Base-by-base conservation (phyloP, 2,113 vertebrate genomes). In the Apteryx mantelli region DNA sequence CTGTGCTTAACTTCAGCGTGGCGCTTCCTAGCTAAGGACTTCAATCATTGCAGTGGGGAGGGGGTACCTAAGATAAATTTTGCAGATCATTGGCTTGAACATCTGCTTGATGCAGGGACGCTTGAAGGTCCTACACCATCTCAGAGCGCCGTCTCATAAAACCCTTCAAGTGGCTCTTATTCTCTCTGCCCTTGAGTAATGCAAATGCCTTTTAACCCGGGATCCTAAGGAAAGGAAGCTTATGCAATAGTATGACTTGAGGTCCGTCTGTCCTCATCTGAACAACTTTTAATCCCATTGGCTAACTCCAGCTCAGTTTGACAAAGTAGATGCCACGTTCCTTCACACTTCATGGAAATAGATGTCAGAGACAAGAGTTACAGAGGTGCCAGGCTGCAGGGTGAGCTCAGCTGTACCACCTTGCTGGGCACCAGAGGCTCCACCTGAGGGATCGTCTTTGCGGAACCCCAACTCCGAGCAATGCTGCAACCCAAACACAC, bases 1-100 rank as follows among this genome's bases (percentile, higher is more conserved):
- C 92, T 32, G 38, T 18, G 71, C 82, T 88, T 69, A 71, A 69
- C 85, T 94, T 61, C 91, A 87, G 94, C 91, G 77, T 87, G 14
- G 5, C 75, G 13, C 89, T 89, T 88, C 84, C 63, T 48, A 74
- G 70, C 78, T 38, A 46, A 91, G 85, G 82, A 40, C 22, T 75
- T 86, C 36, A 86, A 17, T 94, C 85, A 53, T 26, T 25, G 5
- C 63, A 68, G 52, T 7, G 13, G 11, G 1, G 36, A 38, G 25
- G 46, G 55, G 46, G 73, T 1, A 2, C 66, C 25, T 77, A 63
- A 30, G 70, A 28, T 70, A 17, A 65, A 95, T 95, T 85, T 66
- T 89, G 86, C 87, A 92, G 85, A 82, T 88, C 71, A 1, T 61
- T 86, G 73, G 46, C 50, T 90, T 5, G 15, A 30, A 24, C 68